Base-by-base conservation (phyloP, 92 coral and sea anemone genomes). In the Meandrina meandrites region DNA sequence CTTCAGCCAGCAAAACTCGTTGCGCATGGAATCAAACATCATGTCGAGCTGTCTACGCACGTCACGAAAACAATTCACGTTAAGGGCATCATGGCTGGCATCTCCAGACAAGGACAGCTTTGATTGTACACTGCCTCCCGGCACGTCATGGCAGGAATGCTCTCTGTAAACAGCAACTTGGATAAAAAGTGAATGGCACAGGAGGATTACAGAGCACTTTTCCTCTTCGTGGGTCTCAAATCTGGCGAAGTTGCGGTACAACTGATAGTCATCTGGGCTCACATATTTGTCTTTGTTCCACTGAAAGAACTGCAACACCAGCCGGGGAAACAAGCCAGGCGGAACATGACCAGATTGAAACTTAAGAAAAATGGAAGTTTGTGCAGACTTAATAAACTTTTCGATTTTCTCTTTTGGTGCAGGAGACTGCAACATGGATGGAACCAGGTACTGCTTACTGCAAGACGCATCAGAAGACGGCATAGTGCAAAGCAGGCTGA, bases 361-460 rank as follows among this genome's bases (percentile, higher is more conserved):
- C 21, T 40, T 40, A 21, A 75, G 19, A 22, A 28, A 30, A 21
- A 54, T 51, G 12, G 47, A 40, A 11, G 0, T 6, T 45, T 45
- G 5, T 17, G 8, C 30, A 0, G 19, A 0, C 8, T 3, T 28
- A 40, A 40, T 15, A 21, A 75, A 30, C n/a, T n/a, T n/a, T 28
- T 75, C 60, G 0, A 53, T 78, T 17, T 42, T 1, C 15, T 79
- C 47, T 1, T 32, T 85, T 14, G 0, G 54, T 75, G 56, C 54
- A 21, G 1, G 56, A 4, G 56, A 75, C 79, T 56, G 54, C 79
- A 79, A 76, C 93, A 90, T 87, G 40, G 89, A 75, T n/a, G 93
- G 93, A 8, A 87, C 90, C 2, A 90, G 72, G 37, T 76, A 86
- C 12, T 7, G 30, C 56, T 37, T 75, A 0, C 0, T 45, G 4